Evolutionary conservation across 2,797 vertebrate species (phyloP), one percentile per base, ranked within the genome.

Genomic region (Coilia nasus): DNA sequence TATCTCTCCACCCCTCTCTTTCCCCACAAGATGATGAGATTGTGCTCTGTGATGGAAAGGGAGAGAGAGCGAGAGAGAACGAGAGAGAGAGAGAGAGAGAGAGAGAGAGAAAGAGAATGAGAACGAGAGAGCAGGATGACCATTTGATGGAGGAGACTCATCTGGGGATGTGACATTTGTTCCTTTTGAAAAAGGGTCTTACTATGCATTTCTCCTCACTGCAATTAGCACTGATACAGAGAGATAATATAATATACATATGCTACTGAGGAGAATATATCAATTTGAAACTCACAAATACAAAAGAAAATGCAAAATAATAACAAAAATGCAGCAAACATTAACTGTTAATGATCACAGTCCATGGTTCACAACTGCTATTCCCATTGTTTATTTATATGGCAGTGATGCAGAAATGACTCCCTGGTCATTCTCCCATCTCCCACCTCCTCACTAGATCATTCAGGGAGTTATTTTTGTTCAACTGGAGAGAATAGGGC

Each of bases 381-480:
- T 11, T 21, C 6, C 35, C 19, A 78, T 78, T 4, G 31, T 19
- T 78, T 78, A 78, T 78, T 78, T 6, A 78, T 78, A 25, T 21
- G 31, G 14, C 50, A 54, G 19, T 78, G 41, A 78, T 19, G 71
- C 71, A 35, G 14, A 78, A 78, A 78, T 78, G 35, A 78, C 31
- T 41, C 17, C 35, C 67, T 21, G 35, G 35, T 21, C 35, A 44
- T 78, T 71, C 50, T 78, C 71, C 71, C 19, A 78, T 44, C 71
- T 9, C 31, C 31, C 15, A 21, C 21, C 35, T 44, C 71, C 71
- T 17, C 28, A 75, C 67, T 44, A 78, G 71, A 78, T 78, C 71
- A 78, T 78, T 41, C 31, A 78, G 71, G 15, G 31, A 78, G 71
- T 78, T 78, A 78, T 78, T 78, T 78, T 78, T 78, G 71, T 78